Evolutionary conservation across 2,797 vertebrate species (phyloP).

Genomic region (Siniperca obscura): DNA sequence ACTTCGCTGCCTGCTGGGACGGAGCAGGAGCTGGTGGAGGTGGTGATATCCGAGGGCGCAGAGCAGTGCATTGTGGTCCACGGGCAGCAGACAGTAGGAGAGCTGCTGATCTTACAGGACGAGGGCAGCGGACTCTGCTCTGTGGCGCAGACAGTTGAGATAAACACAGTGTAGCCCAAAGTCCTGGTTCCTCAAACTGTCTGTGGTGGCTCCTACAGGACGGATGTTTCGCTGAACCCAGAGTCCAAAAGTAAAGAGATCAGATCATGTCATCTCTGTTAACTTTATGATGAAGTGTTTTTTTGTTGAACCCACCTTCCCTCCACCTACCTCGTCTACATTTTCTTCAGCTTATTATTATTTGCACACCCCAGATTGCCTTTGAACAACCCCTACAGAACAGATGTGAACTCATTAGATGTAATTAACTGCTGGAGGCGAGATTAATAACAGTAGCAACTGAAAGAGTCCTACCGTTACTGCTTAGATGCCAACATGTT

Average conservation of each 20-base stretch:
- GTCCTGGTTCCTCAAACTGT: background rate
- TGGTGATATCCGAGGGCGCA: constrained; percentile 47
- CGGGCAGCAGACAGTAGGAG: constrained; percentile 57
- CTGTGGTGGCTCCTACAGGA: background rate
- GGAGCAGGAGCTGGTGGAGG: constrained; percentile 65
- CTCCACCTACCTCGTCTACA: background rate
- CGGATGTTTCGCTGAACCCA: background rate
- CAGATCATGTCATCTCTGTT: background rate
- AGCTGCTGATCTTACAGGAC: constrained; percentile 76
- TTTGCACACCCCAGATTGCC: background rate
- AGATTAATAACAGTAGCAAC: background rate
- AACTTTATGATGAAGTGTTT: background rate
- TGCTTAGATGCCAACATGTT: background rate
- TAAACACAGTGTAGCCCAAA: constrained; percentile 55
- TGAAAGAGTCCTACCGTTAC: background rate
- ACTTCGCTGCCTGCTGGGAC: constrained; percentile 27
- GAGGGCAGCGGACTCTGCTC: constrained; percentile 66
- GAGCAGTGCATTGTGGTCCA: constrained; percentile 82
- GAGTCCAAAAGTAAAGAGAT: background rate
- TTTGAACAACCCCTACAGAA: constrained; percentile 5
- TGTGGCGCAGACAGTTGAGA: constrained; percentile 78
- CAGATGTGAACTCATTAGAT: constrained; percentile 26
- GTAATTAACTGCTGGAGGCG: background rate
- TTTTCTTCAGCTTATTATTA: background rate
- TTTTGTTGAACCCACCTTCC: background rate